phyloP scores from a whole-genome alignment of 1,140 invertebrate species.

The Dryas iulia region DNA sequence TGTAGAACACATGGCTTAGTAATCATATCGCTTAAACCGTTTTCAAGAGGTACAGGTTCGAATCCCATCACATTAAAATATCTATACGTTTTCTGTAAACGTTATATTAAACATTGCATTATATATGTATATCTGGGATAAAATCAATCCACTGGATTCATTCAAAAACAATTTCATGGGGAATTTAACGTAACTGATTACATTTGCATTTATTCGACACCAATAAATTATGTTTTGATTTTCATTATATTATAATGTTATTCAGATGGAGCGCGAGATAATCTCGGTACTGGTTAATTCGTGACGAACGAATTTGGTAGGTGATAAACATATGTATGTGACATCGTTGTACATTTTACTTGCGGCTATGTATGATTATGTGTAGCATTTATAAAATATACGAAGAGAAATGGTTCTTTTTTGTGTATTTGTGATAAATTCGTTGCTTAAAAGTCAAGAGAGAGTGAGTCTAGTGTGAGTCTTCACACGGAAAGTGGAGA shows the following conservation, averaged over 20 bases:
- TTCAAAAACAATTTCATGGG: conserved; percentile 38
- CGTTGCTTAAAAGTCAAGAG: no score
- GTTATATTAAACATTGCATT: not conserved
- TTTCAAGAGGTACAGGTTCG: no score
- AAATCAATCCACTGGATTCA: not conserved
- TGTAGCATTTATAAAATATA: no score
- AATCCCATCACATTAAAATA: no score
- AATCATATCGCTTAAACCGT: no score
- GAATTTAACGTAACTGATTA: conserved; percentile 38
- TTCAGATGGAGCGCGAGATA: conserved; percentile 11
- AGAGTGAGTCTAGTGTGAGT: no score
- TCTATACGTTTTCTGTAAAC: no score
- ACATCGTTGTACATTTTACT: not conserved
- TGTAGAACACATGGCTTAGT: no score
- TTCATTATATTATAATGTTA: conserved; percentile 8
- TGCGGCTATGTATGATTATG: no score
- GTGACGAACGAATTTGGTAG: not conserved
- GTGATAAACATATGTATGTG: not conserved
- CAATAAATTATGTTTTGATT: conserved; percentile 29
- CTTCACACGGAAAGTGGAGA: no score
- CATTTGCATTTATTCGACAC: conserved; percentile 35
- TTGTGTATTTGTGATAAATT: no score
- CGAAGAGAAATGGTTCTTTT: no score
- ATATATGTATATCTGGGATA: not conserved
- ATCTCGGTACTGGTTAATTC: conserved; percentile 8